These are phyloP conservation scores for Gryon sp. DNA, from an alignment of 1,140 invertebrate genomes.

Conservation along the genomic window DNA sequence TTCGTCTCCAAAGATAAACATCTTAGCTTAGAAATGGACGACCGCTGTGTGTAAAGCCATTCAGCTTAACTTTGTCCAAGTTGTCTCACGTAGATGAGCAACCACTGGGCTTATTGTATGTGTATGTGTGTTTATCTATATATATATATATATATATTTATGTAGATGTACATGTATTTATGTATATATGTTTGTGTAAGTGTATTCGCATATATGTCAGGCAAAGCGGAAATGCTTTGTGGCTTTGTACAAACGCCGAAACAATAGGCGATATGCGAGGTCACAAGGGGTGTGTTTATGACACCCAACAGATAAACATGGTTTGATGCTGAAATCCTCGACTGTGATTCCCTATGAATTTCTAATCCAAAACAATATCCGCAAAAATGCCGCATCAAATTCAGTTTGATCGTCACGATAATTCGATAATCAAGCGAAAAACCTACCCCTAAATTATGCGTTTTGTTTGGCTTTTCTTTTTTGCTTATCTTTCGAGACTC, in stretches of 20 bases:
- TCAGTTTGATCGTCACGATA: not conserved
- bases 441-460: no score
- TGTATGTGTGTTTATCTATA: conserved; percentile 53
- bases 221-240: conserved; percentile 69
- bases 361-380: conserved; percentile 52
- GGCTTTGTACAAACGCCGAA: conserved; percentile 71
- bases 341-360: conserved; percentile 69
- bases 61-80: conserved; percentile 66
- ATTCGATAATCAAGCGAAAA: not conserved
- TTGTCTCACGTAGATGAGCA: conserved; percentile 43
- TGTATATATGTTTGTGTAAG: conserved; percentile 39
- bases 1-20: conserved; percentile 71
- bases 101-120: conserved; percentile 11
- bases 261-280: conserved; percentile 68
- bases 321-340: conserved; percentile 51
- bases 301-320: conserved; percentile 76
- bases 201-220: conserved; percentile 53
- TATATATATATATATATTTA: conserved; percentile 24
- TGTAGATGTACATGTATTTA: conserved; percentile 53
- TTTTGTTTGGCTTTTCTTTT: not conserved
- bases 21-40: conserved; percentile 60
- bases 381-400: not conserved
- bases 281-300: conserved; percentile 75
- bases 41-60: conserved; percentile 50
- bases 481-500: no score